These are phyloP conservation scores for Philereme vetulata DNA, from an alignment of 2,888 invertebrate genomes.

Conservation along the genomic window DNA sequence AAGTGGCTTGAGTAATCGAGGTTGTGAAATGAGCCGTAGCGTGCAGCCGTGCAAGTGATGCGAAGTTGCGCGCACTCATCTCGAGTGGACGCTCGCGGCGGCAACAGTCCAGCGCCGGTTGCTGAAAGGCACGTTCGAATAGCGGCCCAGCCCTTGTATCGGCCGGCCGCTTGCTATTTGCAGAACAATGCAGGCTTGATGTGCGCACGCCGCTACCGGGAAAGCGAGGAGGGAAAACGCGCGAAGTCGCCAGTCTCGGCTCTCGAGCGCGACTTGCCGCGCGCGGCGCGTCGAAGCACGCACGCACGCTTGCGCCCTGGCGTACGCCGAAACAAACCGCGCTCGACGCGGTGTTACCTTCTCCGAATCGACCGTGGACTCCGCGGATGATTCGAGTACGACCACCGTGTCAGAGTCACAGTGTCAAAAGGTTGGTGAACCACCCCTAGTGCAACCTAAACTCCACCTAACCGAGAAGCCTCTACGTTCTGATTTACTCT, in stretches of 20 bases:
- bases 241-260: conserved; percentile 71
- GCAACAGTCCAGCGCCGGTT: conserved; percentile 59
- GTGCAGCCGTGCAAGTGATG: conserved; percentile 50
- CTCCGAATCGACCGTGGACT: conserved; percentile 77
- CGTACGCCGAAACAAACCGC: conserved; percentile 74
- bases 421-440: conserved; percentile 83
- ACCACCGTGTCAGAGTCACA: conserved; percentile 76
- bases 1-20: conserved; percentile 15
- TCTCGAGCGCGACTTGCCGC: conserved; percentile 77
- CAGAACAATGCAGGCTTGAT: conserved; percentile 81
- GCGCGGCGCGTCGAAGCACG: conserved; percentile 77
- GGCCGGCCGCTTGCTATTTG: conserved; percentile 67
- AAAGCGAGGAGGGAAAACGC: conserved; percentile 78
- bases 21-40: conserved; percentile 36
- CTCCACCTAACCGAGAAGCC: conserved; percentile 52
- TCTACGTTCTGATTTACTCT: conserved; percentile 48
- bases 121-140: conserved; percentile 62
- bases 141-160: conserved; percentile 70
- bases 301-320: conserved; percentile 74
- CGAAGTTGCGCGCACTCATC: conserved; percentile 53
- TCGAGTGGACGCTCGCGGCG: conserved; percentile 41
- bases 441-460: conserved; percentile 60
- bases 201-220: conserved; percentile 80
- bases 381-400: conserved; percentile 50
- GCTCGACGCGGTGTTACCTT: conserved; percentile 79